Evolutionary conservation across 2,113 vertebrate genomes (phyloP).

Genomic region (Chlamydotis undulata): DNA sequence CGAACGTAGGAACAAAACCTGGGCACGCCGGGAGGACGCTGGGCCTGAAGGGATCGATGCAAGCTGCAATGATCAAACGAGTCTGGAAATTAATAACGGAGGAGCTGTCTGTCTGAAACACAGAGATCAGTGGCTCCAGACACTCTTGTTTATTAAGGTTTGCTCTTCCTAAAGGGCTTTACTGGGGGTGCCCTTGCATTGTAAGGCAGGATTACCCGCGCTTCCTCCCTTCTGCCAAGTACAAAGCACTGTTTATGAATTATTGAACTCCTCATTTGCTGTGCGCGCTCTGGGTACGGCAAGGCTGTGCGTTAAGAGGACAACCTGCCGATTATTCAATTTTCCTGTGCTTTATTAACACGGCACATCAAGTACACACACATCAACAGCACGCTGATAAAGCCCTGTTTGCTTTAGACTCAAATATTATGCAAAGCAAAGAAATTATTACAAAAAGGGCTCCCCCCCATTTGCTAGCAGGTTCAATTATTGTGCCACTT

Average conservation of each 20-base stretch:
- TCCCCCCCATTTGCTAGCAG: background rate
- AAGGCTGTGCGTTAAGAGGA: slow-evolving; percentile 15
- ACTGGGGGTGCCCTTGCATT: background rate
- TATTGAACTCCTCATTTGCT: slow-evolving; percentile 38
- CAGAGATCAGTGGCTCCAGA: background rate
- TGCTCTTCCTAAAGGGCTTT: slow-evolving; percentile 39
- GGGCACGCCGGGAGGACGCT: background rate
- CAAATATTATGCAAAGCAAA: background rate
- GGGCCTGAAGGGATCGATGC: background rate
- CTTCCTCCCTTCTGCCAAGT: background rate
- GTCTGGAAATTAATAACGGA: background rate
- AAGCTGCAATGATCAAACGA: background rate
- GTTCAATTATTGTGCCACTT: slow-evolving; percentile 43
- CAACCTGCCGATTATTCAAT: slow-evolving; percentile 20
- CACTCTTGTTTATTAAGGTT: background rate
- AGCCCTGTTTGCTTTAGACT: background rate
- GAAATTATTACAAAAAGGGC: background rate
- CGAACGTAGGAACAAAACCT: rapidly evolving
- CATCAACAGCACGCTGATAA: background rate
- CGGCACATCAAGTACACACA: slow-evolving; percentile 17
- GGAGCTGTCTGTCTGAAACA: background rate
- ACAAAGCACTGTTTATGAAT: slow-evolving; percentile 9
- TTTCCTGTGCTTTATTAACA: slow-evolving; percentile 5
- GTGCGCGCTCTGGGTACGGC: background rate
- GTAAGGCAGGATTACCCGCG: background rate